Evolutionary conservation across 2,113 vertebrate species (phyloP).

Genomic region (Micronycteris hirsuta): DNA sequence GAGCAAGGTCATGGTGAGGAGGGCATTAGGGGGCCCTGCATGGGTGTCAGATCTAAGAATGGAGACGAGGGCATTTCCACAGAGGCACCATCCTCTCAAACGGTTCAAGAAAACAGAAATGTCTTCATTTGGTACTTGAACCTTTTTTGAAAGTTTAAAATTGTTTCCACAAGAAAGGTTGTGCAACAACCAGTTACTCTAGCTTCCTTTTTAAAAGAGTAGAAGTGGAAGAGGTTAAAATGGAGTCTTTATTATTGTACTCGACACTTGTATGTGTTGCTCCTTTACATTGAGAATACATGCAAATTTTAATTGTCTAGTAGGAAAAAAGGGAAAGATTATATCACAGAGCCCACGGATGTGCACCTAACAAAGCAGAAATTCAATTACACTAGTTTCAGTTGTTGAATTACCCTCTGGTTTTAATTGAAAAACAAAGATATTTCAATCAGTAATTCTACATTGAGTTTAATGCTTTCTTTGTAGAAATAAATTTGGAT

Average conservation of each 20-base stretch:
- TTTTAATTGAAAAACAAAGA: slow-evolving; percentile 34
- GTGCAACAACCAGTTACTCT: neutral
- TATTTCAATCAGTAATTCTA: neutral
- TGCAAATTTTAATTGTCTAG: slow-evolving; percentile 15
- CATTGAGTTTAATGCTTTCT: neutral
- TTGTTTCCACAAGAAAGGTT: neutral
- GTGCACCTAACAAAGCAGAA: neutral
- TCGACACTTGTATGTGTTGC: neutral
- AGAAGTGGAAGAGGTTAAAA: neutral
- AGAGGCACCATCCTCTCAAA: neutral
- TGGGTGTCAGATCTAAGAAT: neutral
- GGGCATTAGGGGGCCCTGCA: neutral
- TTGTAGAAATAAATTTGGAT: neutral
- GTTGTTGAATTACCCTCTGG: neutral
- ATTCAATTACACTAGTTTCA: neutral
- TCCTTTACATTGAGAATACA: neutral
- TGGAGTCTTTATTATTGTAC: neutral
- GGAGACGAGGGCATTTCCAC: neutral
- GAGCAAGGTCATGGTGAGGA: neutral
- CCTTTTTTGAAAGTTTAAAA: neutral
- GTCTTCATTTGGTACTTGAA: neutral
- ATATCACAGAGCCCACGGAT: neutral
- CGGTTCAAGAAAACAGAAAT: neutral
- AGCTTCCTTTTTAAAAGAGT: neutral
- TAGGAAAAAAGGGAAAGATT: neutral